Conservation (phyloP, 2,113 vertebrate species). For the Nasalis larvatus region DNA sequence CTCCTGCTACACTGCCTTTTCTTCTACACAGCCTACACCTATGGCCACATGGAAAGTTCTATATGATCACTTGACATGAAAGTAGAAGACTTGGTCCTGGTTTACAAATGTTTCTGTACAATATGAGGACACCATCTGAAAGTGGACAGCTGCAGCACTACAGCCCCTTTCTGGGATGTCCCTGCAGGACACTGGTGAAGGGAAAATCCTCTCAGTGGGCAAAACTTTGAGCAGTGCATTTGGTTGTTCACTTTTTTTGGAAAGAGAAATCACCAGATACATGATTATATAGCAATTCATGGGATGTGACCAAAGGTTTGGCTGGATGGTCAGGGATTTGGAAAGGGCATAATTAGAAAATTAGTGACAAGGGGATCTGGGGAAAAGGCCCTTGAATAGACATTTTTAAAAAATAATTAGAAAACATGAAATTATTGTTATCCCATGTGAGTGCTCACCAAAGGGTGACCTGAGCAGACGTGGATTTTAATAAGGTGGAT, state of each 20-base stretch:
- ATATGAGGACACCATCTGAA: neutral
- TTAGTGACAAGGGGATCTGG: neutral
- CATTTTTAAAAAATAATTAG: neutral
- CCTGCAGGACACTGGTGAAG: neutral
- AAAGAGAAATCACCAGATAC: neutral
- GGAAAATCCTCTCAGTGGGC: neutral
- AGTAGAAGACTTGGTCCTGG: neutral
- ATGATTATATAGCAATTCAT: neutral
- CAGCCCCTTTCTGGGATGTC: neutral
- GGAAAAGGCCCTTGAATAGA: neutral
- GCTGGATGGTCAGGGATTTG: neutral
- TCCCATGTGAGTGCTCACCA: neutral
- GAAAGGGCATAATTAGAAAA: neutral
- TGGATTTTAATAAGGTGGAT: neutral
- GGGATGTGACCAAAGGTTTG: neutral
- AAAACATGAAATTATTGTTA: neutral
- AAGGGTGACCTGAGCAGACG: neutral
- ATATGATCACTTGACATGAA: neutral
- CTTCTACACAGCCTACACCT: neutral
- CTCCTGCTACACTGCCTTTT: neutral
- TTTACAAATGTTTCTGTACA: neutral
- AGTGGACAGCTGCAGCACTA: neutral
- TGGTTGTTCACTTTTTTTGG: neutral
- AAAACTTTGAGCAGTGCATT: neutral
- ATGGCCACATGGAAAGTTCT: neutral